Base-by-base conservation (phyloP, 2,888 invertebrate species). In the Ophion slaviceki region DNA sequence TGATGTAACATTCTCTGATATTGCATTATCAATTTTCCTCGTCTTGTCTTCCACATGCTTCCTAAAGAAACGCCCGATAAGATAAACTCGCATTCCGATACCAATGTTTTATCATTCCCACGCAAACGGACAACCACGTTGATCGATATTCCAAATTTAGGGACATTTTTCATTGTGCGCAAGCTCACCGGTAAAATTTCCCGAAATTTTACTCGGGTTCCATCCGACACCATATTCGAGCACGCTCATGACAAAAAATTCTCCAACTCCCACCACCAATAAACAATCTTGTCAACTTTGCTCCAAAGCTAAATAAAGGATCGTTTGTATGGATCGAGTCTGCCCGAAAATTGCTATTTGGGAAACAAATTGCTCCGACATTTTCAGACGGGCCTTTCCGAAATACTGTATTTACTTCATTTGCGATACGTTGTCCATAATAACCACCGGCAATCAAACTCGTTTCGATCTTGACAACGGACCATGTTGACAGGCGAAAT, bases 401-500 rank as follows among this genome's bases (percentile, higher is more conserved):
- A 14, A 53, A 53, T 17, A 53, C 53, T 53, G 14, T 53, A 53
- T 53, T 53, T 53, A 53, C 14, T 53, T 53, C 17, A 53, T 53
- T 14, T 17, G 14, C 17, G 53, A 53, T 14, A 47, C 11, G 47
- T 40, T 40, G 40, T 14, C 47, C 14, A 5, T 53, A 53, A 53
- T 17, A 53, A 53, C 53, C 17, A 17, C 4, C 14, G 53, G 17
- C 11, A 17, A 53, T 53, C 4, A 53, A 53, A 53, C 53, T 17
- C 53, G 53, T 53, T 53, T 53, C 17, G 53, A 53, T 53, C 17
- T 53, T 2, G 53, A 5, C 17, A 1, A 14, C 14, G 5, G 2
- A 17, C 17, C 53, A 57, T 75, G 75, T 80, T 80, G 70, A 61
- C 17, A 64, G 45, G 24, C 66, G 67, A 84, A 80, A 74, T 64